Evolutionary conservation across 2,888 invertebrate species (phyloP), one percentile per base, ranked within the genome.

Genomic region (Ormyrus thymus): DNA sequence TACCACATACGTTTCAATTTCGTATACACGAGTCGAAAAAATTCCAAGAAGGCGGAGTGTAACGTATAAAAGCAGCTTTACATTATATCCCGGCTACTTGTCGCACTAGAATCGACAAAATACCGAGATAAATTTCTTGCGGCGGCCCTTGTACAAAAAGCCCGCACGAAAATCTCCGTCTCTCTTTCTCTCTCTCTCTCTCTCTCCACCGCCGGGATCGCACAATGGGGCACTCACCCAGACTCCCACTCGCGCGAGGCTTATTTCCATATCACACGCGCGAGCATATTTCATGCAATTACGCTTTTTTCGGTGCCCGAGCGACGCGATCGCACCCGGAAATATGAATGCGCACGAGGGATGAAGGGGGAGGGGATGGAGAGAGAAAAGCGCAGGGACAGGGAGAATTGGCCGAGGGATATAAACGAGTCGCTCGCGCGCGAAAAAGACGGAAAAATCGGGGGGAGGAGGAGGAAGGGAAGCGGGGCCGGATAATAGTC

Each of bases 251-350:
- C 58, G 15, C 15, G 15, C 0, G 58, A 29, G 29, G 59, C 59
- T 59, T 59, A 29, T 29, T 8, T 7, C 59, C 50, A 2, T 13
- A 29, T 29, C 29, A 29, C 29, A 29, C 29, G 66, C 68, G 50
- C 55, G 82, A 84, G 84, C 85, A 86, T 86, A 85, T 86, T 86
- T 87, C 84, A 88, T 84, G 84, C 88, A 88, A 88, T 89, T 89
- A 88, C 84, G 84, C 83, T 88, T 87, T 88, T 88, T 88, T 85
- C 84, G 68, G 76, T 81, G 73, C 55, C n/a, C 72, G 29, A 81
- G 82, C 79, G 79, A 69, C 80, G 77, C 78, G 75, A 64, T 50
- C 56, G n/a, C 55, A 53, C 56, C 82, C 83, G 85, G 85, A 86
- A 87, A 87, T 86, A 86, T 85, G 74, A 79, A 65, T 70, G 45